Evolutionary conservation across 2,797 vertebrate genomes (phyloP).

Genomic region (Pyrocephalus nanus): DNA sequence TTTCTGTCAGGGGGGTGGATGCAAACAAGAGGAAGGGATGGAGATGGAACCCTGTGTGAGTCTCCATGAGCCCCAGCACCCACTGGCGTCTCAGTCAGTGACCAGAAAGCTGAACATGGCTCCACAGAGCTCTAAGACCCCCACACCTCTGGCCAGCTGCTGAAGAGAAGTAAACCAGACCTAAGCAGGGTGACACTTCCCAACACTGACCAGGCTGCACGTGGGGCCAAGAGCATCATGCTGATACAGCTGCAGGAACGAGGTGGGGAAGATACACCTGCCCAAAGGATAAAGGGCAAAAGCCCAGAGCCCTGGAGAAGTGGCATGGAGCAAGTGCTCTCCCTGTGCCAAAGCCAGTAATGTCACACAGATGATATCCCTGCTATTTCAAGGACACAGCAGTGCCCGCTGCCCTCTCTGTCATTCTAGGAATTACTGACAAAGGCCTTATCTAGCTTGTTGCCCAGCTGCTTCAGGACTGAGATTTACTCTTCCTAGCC

Average conservation of each 20-base stretch:
- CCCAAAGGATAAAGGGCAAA: neutral
- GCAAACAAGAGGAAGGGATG: neutral
- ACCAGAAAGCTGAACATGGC: neutral
- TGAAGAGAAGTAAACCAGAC: neutral
- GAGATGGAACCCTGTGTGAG: fast-evolving
- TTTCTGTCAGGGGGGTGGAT: neutral
- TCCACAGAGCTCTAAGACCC: neutral
- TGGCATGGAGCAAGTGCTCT: neutral
- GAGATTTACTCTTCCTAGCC: neutral
- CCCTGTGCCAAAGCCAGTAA: neutral
- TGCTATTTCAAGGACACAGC: constrained; percentile 3
- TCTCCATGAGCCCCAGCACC: neutral
- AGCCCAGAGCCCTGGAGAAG: neutral
- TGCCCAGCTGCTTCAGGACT: neutral
- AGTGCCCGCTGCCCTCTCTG: neutral
- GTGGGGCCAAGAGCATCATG: fast-evolving
- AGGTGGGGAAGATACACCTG: neutral
- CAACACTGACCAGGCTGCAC: fast-evolving
- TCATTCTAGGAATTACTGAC: constrained; percentile 18
- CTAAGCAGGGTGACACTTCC: neutral
- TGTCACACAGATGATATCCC: neutral
- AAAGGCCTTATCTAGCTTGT: neutral
- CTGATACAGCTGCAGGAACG: neutral
- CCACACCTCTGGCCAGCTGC: fast-evolving
- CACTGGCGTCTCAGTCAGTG: neutral